Evolutionary conservation across 1,140 invertebrate species (phyloP), one percentile per base, ranked within the genome.

Genomic region (Reticulitermes speratus): DNA sequence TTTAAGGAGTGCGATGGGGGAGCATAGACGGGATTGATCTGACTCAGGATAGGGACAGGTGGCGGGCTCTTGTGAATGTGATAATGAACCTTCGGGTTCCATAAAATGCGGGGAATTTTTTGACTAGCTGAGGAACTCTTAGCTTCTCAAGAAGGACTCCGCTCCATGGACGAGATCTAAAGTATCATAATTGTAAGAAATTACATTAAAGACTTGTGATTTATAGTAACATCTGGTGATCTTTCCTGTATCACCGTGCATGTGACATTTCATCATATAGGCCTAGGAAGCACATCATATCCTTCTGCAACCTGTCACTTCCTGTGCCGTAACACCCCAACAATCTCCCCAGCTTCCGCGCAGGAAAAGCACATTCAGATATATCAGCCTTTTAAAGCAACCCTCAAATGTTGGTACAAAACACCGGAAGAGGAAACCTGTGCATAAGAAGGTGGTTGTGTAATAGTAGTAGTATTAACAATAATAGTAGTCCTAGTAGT

Each of bases 301-400:
- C 6, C 25, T 65, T 65, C 65, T 30, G 65, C 65, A 75, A 75
- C 65, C 65, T 75, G 65, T 30, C n/a, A 75, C 14, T 75, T 75
- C 65, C 65, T 25, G 65, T n/a, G 25, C 11, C n/a, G 12, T 9
- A 11, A 75, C 65, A 30, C 65, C 65, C 65, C 65, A 75, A n/a
- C n/a, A 75, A 75, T 30, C 65, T 75, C 65, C 65, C 65, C 65
- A 75, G 25, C 65, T 75, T 75, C 65, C n/a, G 65, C n/a, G 65
- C 65, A 30, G 65, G 65, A 75, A 75, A 75, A 75, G 65, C 65
- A 75, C 65, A 75, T 75, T 75, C 65, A 25, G 65, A 75, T 75
- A 75, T 55, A 55, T 30, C n/a, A 14, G 65, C 65, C 65, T 9
- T 75, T 75, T 75, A 75, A 75, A 30, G 65, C 65, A 75, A 2